These are phyloP conservation scores for Halcyon smyrnensis DNA, from an alignment of 2,797 vertebrate genomes.

Conservation along the genomic window DNA sequence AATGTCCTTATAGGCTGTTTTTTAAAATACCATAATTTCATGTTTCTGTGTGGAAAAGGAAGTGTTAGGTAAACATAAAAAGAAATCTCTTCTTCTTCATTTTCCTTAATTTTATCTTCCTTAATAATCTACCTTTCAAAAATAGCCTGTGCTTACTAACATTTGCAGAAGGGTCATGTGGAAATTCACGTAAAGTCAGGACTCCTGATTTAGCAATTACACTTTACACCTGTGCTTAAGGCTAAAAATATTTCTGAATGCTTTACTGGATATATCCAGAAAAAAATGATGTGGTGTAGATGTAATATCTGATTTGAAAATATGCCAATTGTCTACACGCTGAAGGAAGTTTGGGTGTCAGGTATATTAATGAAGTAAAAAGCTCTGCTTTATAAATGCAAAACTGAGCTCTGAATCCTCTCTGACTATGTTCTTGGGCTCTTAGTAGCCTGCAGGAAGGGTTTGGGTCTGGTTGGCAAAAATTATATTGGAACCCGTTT, in stretches of 20 bases:
- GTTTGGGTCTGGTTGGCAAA: neutral
- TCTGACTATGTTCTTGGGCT: neutral
- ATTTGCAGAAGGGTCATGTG: conserved; percentile 3
- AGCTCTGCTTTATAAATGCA: neutral
- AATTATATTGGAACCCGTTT: rapidly evolving
- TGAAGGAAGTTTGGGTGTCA: neutral
- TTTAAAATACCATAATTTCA: neutral
- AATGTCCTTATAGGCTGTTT: neutral
- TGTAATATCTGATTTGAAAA: neutral
- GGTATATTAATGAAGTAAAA: neutral
- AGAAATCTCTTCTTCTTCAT: neutral
- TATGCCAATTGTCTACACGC: neutral
- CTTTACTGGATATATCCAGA: neutral
- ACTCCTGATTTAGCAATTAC: conserved; percentile 1
- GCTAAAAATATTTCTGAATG: neutral
- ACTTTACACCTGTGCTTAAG: neutral
- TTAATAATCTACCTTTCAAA: neutral
- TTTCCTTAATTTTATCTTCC: neutral
- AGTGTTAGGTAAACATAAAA: neutral
- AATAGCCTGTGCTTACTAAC: neutral
- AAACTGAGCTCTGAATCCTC: neutral
- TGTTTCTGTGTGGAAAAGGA: neutral
- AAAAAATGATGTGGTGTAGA: neutral
- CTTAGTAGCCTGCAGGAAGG: neutral
- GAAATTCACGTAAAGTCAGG: neutral